These are phyloP conservation scores for Chrysolina haemoptera DNA, from an alignment of 2,888 invertebrate species.

Conservation along the genomic window DNA sequence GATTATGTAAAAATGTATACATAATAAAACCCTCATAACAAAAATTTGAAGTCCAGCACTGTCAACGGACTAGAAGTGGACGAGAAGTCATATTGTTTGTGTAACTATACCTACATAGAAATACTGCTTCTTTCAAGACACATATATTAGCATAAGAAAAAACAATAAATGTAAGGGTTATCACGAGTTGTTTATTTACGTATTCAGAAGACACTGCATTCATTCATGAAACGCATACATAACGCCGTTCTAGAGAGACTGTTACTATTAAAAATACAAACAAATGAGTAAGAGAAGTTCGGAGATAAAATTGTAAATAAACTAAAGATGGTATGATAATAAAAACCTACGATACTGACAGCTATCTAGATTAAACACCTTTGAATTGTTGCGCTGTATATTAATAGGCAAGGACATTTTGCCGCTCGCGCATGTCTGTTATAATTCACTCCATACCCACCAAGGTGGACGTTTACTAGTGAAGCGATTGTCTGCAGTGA, in stretches of 20 bases:
- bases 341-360: constrained; percentile 16
- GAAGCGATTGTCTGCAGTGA: constrained; percentile 59
- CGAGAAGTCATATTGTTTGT: too few species aligned
- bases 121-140: background rate
- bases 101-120: background rate
- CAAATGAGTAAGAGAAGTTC: constrained; percentile 8
- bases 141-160: constrained; percentile 10
- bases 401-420: constrained; percentile 53
- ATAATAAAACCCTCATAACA: too few species aligned
- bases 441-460: constrained; percentile 52
- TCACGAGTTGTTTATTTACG: constrained; percentile 6
- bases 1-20: too few species aligned
- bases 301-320: constrained; percentile 9
- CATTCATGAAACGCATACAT: constrained; percentile 19
- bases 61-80: too few species aligned
- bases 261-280: constrained; percentile 7
- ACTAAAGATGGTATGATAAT: constrained; percentile 6
- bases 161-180: constrained; percentile 10
- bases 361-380: constrained; percentile 45
- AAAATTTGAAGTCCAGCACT: too few species aligned
- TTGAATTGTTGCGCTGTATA: constrained; percentile 54
- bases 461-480: constrained; percentile 59
- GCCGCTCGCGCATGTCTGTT: constrained; percentile 60
- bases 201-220: constrained; percentile 19
- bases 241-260: background rate